Conservation (phyloP, 64 coral and sea anemone genomes). For the Orbicella faveolata region DNA sequence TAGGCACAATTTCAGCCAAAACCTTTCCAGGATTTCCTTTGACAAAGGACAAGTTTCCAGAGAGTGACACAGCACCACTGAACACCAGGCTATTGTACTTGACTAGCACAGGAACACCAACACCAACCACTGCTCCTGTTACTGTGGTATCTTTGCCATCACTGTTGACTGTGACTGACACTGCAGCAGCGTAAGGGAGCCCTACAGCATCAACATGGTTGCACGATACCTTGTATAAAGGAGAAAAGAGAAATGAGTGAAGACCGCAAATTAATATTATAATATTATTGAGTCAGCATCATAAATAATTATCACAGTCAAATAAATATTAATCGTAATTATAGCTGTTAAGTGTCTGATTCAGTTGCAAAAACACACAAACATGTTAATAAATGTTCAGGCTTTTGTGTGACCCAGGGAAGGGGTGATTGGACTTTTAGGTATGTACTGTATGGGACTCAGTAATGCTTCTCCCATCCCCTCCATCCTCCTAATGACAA, state of each 20-base stretch:
- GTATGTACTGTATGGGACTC: no score
- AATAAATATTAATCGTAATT: no score
- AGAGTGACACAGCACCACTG: slow-evolving; percentile 59
- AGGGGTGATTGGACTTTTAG: no score
- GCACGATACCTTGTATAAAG: slow-evolving; percentile 42
- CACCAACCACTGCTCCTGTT: slow-evolving; percentile 67
- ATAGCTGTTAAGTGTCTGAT: no score
- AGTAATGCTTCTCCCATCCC: no score
- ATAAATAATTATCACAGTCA: no score
- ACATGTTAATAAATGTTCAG: no score
- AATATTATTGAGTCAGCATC: no score
- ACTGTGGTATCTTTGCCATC: slow-evolving; percentile 35
- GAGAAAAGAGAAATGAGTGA: not conserved
- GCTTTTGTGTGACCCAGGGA: no score
- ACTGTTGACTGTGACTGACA: slow-evolving; percentile 45
- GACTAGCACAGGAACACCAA: slow-evolving; percentile 61
- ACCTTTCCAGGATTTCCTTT: slow-evolving; percentile 49
- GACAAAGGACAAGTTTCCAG: slow-evolving; percentile 53
- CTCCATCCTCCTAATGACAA: no score
- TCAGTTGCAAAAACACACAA: no score
- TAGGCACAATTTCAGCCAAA: slow-evolving; percentile 48
- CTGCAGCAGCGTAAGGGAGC: slow-evolving; percentile 9
- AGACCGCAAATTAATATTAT: not conserved
- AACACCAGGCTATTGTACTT: slow-evolving; percentile 63
- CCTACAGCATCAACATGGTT: slow-evolving; percentile 13